Conservation (phyloP, 2,113 vertebrate species). For the Oncorhynchus clarkii region DNA sequence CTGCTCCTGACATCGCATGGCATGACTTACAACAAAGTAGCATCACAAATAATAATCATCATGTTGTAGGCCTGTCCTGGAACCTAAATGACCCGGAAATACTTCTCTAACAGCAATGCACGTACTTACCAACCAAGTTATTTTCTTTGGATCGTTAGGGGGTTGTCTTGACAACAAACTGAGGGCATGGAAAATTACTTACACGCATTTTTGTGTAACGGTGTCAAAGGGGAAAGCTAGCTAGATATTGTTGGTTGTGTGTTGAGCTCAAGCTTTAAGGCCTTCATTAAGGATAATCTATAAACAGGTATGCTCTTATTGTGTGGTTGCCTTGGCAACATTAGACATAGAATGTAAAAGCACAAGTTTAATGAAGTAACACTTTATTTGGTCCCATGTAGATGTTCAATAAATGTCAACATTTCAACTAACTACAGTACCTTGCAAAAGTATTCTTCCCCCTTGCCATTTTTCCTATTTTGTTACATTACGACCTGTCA, state of each 20-base stretch:
- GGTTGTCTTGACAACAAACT: slow-evolving; percentile 36
- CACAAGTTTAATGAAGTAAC: not conserved
- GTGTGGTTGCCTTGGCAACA: no score
- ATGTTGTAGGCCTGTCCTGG: slow-evolving; percentile 15
- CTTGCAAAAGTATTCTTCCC: no score
- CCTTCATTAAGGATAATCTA: not conserved
- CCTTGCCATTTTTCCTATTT: no score
- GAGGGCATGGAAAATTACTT: slow-evolving; percentile 30
- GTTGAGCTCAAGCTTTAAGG: not conserved
- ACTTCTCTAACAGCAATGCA: slow-evolving; percentile 8
- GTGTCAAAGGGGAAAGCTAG: not conserved
- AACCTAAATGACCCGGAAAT: slow-evolving; percentile 13
- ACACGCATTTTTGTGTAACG: not conserved
- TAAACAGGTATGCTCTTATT: not conserved
- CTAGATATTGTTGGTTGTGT: not conserved
- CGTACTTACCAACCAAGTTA: slow-evolving; percentile 11
- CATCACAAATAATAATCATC: slow-evolving; percentile 13
- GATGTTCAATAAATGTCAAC: no score
- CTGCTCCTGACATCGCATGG: not conserved
- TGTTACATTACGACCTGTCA: no score
- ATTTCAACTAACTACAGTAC: no score
- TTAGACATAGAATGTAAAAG: not conserved
- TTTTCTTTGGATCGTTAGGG: slow-evolving; percentile 27
- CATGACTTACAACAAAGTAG: slow-evolving; percentile 21
- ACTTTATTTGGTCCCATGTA: no score